Base-by-base conservation (phyloP, 37 sponge, comb jelly and placozoan genomes). In the Mnemiopsis leidyi region DNA sequence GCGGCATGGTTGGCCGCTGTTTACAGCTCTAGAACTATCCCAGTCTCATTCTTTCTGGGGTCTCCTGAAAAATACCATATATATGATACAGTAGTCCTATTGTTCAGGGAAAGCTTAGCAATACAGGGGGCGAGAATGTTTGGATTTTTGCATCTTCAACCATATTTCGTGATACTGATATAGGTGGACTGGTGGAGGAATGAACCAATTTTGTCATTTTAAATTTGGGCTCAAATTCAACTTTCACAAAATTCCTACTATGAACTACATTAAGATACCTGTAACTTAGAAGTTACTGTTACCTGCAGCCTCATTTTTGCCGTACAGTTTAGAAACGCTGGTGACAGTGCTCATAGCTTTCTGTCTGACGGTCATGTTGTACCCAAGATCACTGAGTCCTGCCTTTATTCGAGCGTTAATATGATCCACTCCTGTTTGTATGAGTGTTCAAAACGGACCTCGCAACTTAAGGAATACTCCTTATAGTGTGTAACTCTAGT, bases 11-110 rank as follows among this genome's bases (percentile, higher is more conserved):
- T n/a, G n/a, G n/a, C n/a, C n/a, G n/a, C n/a, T n/a, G n/a, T n/a
- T n/a, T n/a, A n/a, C n/a, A n/a, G n/a, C n/a, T n/a, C n/a, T n/a
- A n/a, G n/a, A n/a, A 71, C 75, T 3, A 71, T 28, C n/a, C 75
- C 75, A 71, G 75, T 71, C 20, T 25, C 75, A 5, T 71, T 28
- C 75, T 71, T 71, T 28, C 75, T 71, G 2, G 75, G 75, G n/a
- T 71, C 75, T 25, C 75, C 75, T 48, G 61, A 48, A 48, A 48
- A 48, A n/a, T n/a, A n/a, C n/a, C n/a, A n/a, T n/a, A n/a, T n/a
- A n/a, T n/a, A n/a, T n/a, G n/a, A n/a, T n/a, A n/a, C n/a, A n/a
- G n/a, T n/a, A n/a, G n/a, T n/a, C n/a, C n/a, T n/a, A n/a, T n/a
- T n/a, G 61, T 48, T 48, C 13, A 18, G 61, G 61, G 61, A 48